A percentile compares a stretch with the other conserved stretches of the same genome.
Conservation (phyloP, 2,797 vertebrate species). For the Craterocephalus amniculus region DNA sequence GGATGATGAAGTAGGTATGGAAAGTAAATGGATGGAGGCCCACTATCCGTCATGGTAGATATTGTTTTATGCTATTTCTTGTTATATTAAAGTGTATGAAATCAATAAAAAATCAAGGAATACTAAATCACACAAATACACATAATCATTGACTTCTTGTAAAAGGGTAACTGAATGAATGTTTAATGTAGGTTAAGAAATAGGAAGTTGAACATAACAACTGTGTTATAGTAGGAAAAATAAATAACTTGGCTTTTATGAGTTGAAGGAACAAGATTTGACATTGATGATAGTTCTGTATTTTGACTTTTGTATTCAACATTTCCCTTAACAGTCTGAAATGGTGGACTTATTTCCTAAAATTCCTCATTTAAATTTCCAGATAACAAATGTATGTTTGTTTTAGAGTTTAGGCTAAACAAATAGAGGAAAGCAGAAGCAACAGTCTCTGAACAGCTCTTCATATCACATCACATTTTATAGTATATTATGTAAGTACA, state of each 20-base stretch:
- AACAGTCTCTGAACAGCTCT: background rate
- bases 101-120: background rate
- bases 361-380: background rate
- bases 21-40: background rate
- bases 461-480: background rate
- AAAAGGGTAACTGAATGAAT: background rate
- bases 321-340: background rate
- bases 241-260: background rate
- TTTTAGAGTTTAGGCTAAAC: background rate
- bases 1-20: background rate
- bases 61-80: background rate
- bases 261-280: background rate
- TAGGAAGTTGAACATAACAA: background rate
- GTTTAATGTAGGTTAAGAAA: background rate
- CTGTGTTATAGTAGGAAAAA: background rate
- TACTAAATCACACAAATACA: background rate
- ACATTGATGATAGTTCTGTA: background rate
- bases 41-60: background rate
- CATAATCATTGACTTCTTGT: background rate
- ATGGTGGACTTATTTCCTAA: background rate
- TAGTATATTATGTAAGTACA: background rate
- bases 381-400: background rate
- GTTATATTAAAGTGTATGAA: background rate
- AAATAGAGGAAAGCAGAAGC: background rate
- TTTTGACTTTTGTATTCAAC: background rate